A percentile compares a stretch with the other conserved stretches of the same genome.
Evolutionary conservation across 2,797 vertebrate species (phyloP).

Genomic region (Sarcoramphus papa): DNA sequence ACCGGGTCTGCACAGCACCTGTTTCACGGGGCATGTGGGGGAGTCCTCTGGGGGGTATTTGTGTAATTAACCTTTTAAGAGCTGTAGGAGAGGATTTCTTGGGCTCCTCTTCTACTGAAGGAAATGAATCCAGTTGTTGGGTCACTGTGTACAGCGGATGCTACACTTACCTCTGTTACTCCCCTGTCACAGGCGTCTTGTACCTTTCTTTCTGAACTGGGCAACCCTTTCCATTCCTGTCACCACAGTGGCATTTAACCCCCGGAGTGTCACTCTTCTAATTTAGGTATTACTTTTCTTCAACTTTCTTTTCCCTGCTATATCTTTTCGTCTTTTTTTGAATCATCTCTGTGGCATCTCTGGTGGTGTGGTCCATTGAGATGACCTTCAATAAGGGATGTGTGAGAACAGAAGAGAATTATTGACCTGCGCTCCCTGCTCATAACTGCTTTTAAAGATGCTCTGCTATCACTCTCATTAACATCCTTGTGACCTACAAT

Average conservation of each 20-base stretch:
- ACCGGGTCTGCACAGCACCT: not conserved
- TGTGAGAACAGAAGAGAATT: not conserved
- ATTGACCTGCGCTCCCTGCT: not conserved
- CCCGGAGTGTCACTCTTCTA: not conserved
- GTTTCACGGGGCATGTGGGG: fast-evolving
- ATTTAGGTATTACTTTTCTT: not conserved
- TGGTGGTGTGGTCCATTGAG: not conserved
- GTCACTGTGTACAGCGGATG: fast-evolving
- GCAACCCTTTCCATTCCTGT: not conserved
- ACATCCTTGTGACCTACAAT: not conserved
- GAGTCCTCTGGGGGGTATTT: not conserved
- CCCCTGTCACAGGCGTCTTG: not conserved
- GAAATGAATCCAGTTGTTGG: not conserved
- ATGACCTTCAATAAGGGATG: not conserved
- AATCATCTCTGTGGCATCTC: not conserved
- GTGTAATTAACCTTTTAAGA: not conserved
- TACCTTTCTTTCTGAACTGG: not conserved
- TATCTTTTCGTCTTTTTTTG: not conserved
- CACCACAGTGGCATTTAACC: not conserved
- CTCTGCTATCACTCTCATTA: not conserved
- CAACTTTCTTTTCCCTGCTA: not conserved
- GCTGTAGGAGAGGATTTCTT: not conserved
- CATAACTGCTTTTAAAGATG: not conserved
- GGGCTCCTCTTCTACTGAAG: not conserved
- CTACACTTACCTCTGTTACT: not conserved